Evolutionary conservation across 1,140 invertebrate species (phyloP), one percentile per base, ranked within the genome.

Genomic region (Medauroidea extradentata): DNA sequence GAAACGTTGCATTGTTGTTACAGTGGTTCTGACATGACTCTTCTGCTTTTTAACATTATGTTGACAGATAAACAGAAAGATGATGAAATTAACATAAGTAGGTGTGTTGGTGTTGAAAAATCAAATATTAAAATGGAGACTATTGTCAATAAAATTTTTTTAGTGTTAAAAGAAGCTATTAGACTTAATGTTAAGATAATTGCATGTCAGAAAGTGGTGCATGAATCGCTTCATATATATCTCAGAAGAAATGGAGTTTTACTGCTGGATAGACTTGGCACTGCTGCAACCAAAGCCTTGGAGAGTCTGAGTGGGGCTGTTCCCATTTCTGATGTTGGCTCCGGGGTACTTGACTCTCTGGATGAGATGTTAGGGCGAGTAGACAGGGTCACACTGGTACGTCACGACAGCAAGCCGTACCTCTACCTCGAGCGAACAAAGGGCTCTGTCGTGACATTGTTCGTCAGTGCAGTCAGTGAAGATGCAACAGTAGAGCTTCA

Each of bases 11-110:
- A 54, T n/a, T 34, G 23, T 18, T 43, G 34, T 54, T 18, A 39
- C 16, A 42, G 29, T 41, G 24, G 39, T 1, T 23, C 14, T 13
- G 18, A 14, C 3, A 39, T 50, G 13, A 14, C 44, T 50, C 24
- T 57, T 14, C 13, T 57, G 7, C 24, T 57, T 21, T 57, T 57
- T 25, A 49, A 57, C 27, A 49, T 57, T n/a, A 57, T 57, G 56
- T 16, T 57, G 11, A 50, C 56, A 48, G 41, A 43, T 2, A 41
- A 21, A 19, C 21, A 21, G 18, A 41, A 56, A 48, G 16, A 21
- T 9, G 24, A 27, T 24, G 38, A 39, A 50, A 46, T 25, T 13
- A 46, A n/a, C n/a, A 5, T 13, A 5, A 25, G n/a, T 5, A 46
- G 44, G 13, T 5, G 18, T 25, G 18, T 46, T 46, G 24, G n/a